phyloP scores from a whole-genome alignment of 2,113 vertebrate species.

The Elachura formosa region DNA sequence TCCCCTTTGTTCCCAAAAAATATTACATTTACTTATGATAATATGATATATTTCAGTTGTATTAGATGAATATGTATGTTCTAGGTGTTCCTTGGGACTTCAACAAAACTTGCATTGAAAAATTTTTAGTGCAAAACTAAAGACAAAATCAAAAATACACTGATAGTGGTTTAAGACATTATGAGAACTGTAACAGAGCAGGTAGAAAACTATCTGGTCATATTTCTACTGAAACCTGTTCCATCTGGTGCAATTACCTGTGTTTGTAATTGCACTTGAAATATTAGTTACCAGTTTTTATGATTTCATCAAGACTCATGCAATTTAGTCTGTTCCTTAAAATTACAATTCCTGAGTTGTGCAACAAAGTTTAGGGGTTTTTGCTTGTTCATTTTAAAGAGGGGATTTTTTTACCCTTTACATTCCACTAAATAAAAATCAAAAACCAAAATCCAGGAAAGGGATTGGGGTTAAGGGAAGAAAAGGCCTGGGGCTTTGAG shows the following conservation, averaged over 20 bases:
- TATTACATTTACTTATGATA: not conserved
- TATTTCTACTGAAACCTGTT: not conserved
- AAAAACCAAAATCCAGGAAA: not conserved
- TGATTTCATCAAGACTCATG: not conserved
- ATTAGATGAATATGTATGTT: not conserved
- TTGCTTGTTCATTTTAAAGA: not conserved
- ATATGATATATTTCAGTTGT: not conserved
- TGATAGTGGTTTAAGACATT: not conserved
- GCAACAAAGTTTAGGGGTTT: not conserved
- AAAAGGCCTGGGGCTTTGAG: not conserved
- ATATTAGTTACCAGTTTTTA: not conserved
- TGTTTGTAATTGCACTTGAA: not conserved
- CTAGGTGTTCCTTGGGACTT: not conserved
- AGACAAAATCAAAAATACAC: not conserved
- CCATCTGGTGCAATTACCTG: not conserved
- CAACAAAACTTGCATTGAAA: not conserved
- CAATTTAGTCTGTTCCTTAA: not conserved
- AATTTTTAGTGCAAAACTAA: not conserved
- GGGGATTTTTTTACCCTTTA: not conserved
- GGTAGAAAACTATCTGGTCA: not conserved
- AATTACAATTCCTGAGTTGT: not conserved
- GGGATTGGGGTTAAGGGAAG: not conserved
- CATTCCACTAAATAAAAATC: not conserved
- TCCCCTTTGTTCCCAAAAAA: not conserved
- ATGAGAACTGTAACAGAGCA: not conserved